Percentiles rank a stretch among this genome's conserved stretches.
Conservation (phyloP, 2,113 vertebrate species). For the Cichladusa arquata region DNA sequence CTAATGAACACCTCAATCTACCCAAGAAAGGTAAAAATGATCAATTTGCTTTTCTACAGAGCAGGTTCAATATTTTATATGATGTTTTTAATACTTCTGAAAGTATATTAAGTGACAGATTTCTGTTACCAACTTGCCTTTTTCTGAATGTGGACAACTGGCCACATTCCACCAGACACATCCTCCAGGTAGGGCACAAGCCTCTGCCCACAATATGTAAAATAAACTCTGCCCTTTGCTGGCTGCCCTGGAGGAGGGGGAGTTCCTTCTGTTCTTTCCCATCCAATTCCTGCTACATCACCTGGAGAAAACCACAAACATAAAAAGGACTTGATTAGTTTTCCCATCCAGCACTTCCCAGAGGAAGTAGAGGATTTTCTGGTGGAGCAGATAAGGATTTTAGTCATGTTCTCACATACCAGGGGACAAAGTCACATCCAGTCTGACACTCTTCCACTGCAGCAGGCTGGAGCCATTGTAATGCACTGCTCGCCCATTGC, state of each 20-base stretch:
- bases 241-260: slow-evolving; percentile 94
- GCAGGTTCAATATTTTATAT: background rate
- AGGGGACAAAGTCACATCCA: slow-evolving; percentile 93
- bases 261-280: slow-evolving; percentile 94
- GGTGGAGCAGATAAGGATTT: background rate
- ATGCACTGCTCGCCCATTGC: slow-evolving; percentile 95
- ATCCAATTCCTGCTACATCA: slow-evolving; percentile 94
- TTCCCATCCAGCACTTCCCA: background rate
- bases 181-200: slow-evolving; percentile 91
- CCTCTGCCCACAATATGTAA: slow-evolving; percentile 93
- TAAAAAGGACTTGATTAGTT: background rate
- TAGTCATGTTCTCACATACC: slow-evolving; percentile 74
- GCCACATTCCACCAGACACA: slow-evolving; percentile 98
- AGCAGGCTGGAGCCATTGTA: slow-evolving; percentile 98
- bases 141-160: slow-evolving; percentile 97
- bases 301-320: slow-evolving; percentile 64
- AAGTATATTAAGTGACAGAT: background rate
- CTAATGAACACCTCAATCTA: background rate
- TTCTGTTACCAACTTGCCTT: slow-evolving; percentile 77
- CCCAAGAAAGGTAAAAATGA: background rate
- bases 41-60: background rate
- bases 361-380: background rate
- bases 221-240: slow-evolving; percentile 96
- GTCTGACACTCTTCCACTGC: slow-evolving; percentile 97
- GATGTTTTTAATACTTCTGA: background rate